Evolutionary conservation across 2,888 invertebrate species (phyloP), one percentile per base, ranked within the genome.

Genomic region (Apeira syringaria): DNA sequence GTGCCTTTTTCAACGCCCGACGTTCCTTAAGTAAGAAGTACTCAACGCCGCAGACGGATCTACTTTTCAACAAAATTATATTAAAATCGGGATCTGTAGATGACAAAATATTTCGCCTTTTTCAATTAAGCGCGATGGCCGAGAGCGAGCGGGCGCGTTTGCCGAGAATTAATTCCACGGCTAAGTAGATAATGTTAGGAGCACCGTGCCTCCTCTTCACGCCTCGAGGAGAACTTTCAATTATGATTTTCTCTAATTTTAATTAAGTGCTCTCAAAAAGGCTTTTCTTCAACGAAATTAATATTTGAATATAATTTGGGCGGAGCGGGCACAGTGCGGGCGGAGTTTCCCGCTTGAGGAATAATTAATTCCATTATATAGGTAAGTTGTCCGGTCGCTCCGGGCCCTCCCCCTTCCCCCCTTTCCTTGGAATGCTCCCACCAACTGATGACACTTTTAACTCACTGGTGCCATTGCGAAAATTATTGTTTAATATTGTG

Each of bases 171-270:
- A 87, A 86, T 87, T 85, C 80, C 68, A 64, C 72, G 69, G 73
- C 80, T 86, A 87, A 87, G 86, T 87, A 84, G 86, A 87, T 89
- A 89, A 88, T 82, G 81, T 80, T 81, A 80, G 78, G 67, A 75
- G 74, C 74, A 70, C 77, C 74, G 68, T 68, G 70, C 77, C 73
- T 68, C 80, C 80, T 80, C 84, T 85, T 86, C 85, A 80, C 89
- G 87, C 88, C 88, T 86, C 83, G 76, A 87, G 84, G 83, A 86
- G 86, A 88, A 89, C 85, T 86, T 89, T 89, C 89, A 89, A 88
- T 89, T 89, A 89, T 85, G 84, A 89, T 88, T 89, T 89, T 86
- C 87, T 88, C 87, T 88, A 88, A 89, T 88, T 88, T 89, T 88
- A 88, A 89, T 89, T 88, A 89, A 88, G 88, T 85, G 85, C 81